Percentiles rank a stretch among this genome's conserved stretches.
phyloP scores from a whole-genome alignment of 2,113 vertebrate genomes.

The Takifugu bimaculatus region DNA sequence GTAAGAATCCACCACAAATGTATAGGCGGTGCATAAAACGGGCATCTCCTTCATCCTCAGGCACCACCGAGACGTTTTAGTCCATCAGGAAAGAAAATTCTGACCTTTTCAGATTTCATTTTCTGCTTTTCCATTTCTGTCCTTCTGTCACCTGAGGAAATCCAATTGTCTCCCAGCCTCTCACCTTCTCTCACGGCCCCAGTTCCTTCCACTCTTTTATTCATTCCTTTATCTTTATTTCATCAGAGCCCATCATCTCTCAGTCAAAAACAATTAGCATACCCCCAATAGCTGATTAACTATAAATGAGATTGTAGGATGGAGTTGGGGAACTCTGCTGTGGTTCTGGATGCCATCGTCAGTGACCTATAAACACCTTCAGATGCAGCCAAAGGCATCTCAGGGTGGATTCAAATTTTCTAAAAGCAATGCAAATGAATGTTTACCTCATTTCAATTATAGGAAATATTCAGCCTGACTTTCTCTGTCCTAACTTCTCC shows the following conservation, averaged over 20 bases:
- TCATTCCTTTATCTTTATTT: constrained; percentile 64
- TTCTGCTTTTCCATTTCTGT: constrained; percentile 13
- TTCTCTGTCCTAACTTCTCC: constrained; percentile 32
- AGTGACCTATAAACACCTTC: constrained; percentile 14
- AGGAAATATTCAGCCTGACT: constrained; percentile 38
- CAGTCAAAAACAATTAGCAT: constrained; percentile 57
- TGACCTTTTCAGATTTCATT: neutral
- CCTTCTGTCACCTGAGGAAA: constrained; percentile 12
- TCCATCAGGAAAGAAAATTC: neutral
- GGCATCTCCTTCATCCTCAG: too few relatives aligned
- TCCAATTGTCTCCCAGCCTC: neutral
- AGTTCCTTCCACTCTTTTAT: constrained; percentile 34
- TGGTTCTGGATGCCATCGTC: neutral
- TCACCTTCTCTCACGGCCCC: constrained; percentile 1
- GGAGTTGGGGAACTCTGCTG: constrained; percentile 21
- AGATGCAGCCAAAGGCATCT: constrained; percentile 9
- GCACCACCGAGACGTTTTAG: too few relatives aligned
- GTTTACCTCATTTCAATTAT: constrained; percentile 20
- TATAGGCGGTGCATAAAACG: too few relatives aligned
- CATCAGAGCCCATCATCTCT: constrained; percentile 55
- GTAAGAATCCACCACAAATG: too few relatives aligned
- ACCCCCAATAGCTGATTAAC: constrained; percentile 44
- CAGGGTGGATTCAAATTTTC: constrained; percentile 26
- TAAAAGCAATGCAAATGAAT: constrained; percentile 26
- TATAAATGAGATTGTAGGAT: constrained; percentile 43